Evolutionary conservation across 1,140 invertebrate species (phyloP).

Genomic region (Whitmania pigra): DNA sequence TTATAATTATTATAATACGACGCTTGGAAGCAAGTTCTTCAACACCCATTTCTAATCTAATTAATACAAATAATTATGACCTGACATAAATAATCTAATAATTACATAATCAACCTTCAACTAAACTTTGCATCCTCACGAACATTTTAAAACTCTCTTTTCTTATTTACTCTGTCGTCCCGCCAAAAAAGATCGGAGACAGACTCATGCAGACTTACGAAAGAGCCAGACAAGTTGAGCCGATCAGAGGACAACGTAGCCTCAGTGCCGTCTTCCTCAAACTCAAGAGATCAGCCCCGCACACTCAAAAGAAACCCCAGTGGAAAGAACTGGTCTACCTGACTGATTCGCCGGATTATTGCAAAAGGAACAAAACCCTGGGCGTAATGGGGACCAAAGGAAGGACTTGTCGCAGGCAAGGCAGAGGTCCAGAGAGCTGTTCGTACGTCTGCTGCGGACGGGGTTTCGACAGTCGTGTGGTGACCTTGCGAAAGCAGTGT

Average conservation of each 20-base stretch:
- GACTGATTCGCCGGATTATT: conserved; percentile 79
- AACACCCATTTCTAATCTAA: too few relatives aligned
- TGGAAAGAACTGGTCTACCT: conserved; percentile 79
- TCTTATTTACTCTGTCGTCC: neutral
- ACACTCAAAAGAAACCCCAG: conserved; percentile 55
- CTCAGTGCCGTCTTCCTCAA: neutral
- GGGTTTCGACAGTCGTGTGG: conserved; percentile 45
- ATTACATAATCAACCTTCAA: too few relatives aligned
- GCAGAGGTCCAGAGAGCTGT: conserved; percentile 42
- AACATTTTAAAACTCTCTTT: conserved; percentile 42
- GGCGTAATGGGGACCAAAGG: conserved; percentile 41
- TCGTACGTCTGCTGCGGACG: conserved; percentile 48
- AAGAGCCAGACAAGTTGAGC: neutral
- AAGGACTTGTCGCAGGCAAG: conserved; percentile 43
- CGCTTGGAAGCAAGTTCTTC: too few relatives aligned
- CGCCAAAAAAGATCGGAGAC: neutral
- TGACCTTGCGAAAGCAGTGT: conserved; percentile 63
- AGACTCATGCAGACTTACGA: neutral
- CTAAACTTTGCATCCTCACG: too few relatives aligned
- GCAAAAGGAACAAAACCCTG: conserved; percentile 45
- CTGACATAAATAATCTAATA: too few relatives aligned
- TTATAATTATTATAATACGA: too few relatives aligned
- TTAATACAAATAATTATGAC: too few relatives aligned
- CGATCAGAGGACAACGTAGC: neutral
- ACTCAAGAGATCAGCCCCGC: conserved; percentile 11